phyloP scores from a whole-genome alignment of 2,797 vertebrate species.

The Xyrichtys novacula region DNA sequence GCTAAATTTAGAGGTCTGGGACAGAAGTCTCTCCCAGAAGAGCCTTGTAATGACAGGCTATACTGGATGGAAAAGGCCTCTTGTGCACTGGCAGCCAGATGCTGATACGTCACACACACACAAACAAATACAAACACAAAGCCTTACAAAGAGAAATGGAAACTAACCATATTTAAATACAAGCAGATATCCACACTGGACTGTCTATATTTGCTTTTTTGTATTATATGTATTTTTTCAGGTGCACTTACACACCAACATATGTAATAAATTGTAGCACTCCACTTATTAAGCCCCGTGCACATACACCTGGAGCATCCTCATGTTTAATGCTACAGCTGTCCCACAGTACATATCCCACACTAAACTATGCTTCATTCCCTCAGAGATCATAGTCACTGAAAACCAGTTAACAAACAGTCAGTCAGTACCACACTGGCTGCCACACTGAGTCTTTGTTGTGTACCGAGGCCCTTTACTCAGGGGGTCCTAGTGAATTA shows the following conservation, averaged over 20 bases:
- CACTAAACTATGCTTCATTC: too few species aligned
- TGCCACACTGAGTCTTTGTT: slow-evolving; percentile 15
- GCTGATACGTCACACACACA: slow-evolving; percentile 24
- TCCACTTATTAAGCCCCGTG: too few species aligned
- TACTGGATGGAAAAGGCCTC: slow-evolving; percentile 49
- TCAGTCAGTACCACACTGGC: neutral
- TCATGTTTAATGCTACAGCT: slow-evolving; percentile 40
- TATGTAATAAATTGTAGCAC: too few species aligned
- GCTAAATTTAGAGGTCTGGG: slow-evolving; percentile 69
- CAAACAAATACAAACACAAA: slow-evolving; percentile 7
- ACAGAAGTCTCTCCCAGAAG: slow-evolving; percentile 47
- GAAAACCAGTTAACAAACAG: neutral
- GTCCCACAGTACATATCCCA: too few species aligned
- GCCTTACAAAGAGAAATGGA: too few species aligned
- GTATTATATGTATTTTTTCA: too few species aligned
- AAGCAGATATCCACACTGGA: too few species aligned
- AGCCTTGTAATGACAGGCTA: slow-evolving; percentile 70
- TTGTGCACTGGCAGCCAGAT: slow-evolving; percentile 64
- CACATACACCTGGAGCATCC: too few species aligned
- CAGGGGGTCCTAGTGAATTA: slow-evolving; percentile 61
- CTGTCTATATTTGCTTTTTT: too few species aligned
- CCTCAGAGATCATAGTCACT: neutral
- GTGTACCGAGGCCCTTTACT: slow-evolving; percentile 19
- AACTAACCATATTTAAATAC: too few species aligned
- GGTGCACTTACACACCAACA: slow-evolving; percentile 2